Percentiles rank a stretch among this genome's conserved stretches.
These are phyloP conservation scores for Cetonia aurata DNA, from an alignment of 2,888 invertebrate genomes.

Conservation along the genomic window DNA sequence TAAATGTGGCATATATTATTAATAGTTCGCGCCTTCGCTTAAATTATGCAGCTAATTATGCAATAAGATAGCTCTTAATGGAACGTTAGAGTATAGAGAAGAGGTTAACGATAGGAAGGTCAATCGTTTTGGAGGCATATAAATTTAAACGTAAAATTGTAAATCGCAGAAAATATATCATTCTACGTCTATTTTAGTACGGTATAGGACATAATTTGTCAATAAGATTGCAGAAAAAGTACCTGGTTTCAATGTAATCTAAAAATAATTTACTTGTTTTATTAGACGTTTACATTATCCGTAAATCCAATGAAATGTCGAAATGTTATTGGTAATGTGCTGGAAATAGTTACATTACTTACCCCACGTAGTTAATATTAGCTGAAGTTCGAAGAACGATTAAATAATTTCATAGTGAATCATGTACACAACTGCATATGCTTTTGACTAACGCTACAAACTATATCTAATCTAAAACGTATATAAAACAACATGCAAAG, in stretches of 20 bases:
- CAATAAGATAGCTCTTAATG: slow-evolving; percentile 20
- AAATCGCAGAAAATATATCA: slow-evolving; percentile 27
- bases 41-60: slow-evolving; percentile 33
- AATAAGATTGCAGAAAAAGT: slow-evolving; percentile 22
- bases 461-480: too few relatives aligned
- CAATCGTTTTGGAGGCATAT: slow-evolving; percentile 13
- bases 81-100: neutral
- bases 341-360: too few relatives aligned
- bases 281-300: too few relatives aligned
- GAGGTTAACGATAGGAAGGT: neutral
- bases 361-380: too few relatives aligned
- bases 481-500: too few relatives aligned
- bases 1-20: slow-evolving; percentile 17
- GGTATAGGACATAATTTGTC: slow-evolving; percentile 23
- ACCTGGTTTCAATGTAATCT: neutral
- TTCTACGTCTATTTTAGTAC: slow-evolving; percentile 24
- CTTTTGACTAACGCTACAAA: too few relatives aligned
- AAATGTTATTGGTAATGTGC: too few relatives aligned
- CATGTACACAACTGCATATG: too few relatives aligned
- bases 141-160: slow-evolving; percentile 28
- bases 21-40: slow-evolving; percentile 33
- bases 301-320: too few relatives aligned
- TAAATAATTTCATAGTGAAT: too few relatives aligned
- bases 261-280: too few relatives aligned
- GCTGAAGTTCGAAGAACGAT: too few relatives aligned